Percentiles rank a stretch among this genome's conserved stretches.
Evolutionary conservation across 2,113 vertebrate genomes (phyloP).

Genomic region (Saimiri boliviensis): DNA sequence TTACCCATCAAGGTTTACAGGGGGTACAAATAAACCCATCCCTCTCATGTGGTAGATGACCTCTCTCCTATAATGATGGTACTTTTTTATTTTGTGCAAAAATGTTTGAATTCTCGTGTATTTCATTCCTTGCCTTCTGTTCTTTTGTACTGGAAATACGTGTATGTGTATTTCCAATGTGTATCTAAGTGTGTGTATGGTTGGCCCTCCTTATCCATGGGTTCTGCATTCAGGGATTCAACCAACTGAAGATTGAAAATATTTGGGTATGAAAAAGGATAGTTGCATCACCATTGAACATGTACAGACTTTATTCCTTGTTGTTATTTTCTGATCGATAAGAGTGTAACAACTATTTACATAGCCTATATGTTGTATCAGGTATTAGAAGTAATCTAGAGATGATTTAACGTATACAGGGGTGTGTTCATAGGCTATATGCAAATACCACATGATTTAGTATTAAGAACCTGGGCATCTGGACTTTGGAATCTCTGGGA

Average conservation of each 20-base stretch:
- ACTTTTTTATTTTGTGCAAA: not conserved
- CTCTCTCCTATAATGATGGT: not conserved
- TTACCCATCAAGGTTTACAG: not conserved
- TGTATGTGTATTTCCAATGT: not conserved
- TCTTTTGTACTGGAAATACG: not conserved
- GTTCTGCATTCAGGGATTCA: not conserved
- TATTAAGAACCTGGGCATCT: not conserved
- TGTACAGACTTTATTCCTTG: not conserved
- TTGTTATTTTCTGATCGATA: not conserved
- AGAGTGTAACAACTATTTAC: not conserved
- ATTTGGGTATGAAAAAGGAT: not conserved
- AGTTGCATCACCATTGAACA: not conserved
- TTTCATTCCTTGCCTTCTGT: not conserved
- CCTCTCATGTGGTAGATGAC: not conserved
- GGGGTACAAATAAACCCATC: not conserved
- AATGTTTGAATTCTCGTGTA: not conserved
- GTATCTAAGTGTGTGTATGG: no score
- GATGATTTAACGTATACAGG: not conserved
- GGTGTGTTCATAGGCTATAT: not conserved
- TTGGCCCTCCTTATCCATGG: not conserved
- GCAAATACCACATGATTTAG: not conserved
- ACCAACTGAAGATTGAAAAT: not conserved
- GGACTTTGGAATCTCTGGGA: not conserved
- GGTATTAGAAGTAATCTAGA: not conserved
- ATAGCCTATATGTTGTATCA: not conserved